Evolutionary conservation across 2,113 vertebrate species (phyloP).

Genomic region (Phyllostomus hastatus): DNA sequence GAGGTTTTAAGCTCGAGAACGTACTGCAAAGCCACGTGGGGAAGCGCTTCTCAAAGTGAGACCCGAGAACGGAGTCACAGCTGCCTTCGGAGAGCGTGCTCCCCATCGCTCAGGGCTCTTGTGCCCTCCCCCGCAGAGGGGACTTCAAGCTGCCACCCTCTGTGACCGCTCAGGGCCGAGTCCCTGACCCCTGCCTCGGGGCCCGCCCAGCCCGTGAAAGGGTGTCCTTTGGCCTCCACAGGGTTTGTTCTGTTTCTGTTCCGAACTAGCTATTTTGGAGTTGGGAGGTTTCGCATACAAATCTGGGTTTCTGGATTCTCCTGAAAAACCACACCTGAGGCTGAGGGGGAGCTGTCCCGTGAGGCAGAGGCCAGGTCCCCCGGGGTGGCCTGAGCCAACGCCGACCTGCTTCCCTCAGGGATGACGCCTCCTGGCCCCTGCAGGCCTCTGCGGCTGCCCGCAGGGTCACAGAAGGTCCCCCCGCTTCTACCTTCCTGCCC

Average conservation of each 20-base stretch:
- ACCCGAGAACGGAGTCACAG: neutral
- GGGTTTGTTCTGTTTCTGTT: neutral
- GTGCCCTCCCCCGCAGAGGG: neutral
- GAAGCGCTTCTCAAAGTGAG: neutral
- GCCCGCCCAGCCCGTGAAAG: neutral
- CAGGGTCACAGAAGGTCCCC: neutral
- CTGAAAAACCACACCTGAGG: neutral
- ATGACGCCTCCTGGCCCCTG: neutral
- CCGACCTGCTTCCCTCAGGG: neutral
- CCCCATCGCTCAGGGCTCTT: neutral
- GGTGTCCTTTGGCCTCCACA: neutral
- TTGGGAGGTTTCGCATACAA: neutral
- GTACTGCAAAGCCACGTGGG: neutral
- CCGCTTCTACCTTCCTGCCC: neutral
- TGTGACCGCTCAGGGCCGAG: neutral
- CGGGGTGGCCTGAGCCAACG: neutral
- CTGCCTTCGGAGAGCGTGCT: neutral
- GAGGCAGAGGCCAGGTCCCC: neutral
- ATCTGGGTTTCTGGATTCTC: neutral
- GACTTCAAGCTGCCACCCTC: neutral
- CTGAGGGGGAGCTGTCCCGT: neutral
- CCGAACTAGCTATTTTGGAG: neutral
- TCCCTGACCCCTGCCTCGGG: neutral
- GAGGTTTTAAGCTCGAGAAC: neutral
- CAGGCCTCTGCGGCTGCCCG: neutral